Conservation (phyloP, 1,140 invertebrate genomes). For the Macrotrachela quadricornifera region DNA sequence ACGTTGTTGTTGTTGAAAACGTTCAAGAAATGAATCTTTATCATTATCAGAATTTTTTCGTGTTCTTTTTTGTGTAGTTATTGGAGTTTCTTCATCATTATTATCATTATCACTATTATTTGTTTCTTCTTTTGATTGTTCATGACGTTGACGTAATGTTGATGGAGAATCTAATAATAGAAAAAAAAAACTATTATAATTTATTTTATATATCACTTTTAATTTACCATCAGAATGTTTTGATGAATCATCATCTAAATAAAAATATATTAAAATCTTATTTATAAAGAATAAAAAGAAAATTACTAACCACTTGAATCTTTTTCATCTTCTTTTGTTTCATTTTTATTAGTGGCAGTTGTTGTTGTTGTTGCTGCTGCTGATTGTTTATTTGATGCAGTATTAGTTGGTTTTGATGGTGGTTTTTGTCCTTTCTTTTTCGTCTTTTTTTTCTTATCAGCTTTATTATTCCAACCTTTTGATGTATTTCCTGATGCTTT, state of each 20-base stretch:
- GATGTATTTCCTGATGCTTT: background rate
- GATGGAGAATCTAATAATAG: background rate
- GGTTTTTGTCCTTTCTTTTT: background rate
- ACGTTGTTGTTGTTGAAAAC: conserved; percentile 37
- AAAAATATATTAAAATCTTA: too few relatives aligned
- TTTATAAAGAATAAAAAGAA: too few relatives aligned
- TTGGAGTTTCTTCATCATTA: conserved; percentile 13
- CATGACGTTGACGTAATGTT: background rate
- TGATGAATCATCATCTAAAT: too few relatives aligned
- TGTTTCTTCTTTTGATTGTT: conserved; percentile 11
- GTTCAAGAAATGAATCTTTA: conserved; percentile 36
- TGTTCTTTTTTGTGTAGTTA: conserved; percentile 8
- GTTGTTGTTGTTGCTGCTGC: too few relatives aligned
- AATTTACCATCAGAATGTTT: conserved; percentile 15
- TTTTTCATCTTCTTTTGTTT: background rate
- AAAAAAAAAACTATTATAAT: conserved; percentile 14
- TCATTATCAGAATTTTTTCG: conserved; percentile 26
- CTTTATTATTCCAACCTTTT: background rate
- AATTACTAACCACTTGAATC: too few relatives aligned
- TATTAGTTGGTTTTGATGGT: background rate
- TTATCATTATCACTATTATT: conserved; percentile 13
- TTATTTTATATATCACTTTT: conserved; percentile 30
- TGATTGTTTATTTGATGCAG: conserved; percentile 15
- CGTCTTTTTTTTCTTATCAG: background rate
- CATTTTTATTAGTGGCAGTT: conserved; percentile 6